phyloP scores from a whole-genome alignment of 2,113 vertebrate genomes.

The Phoxinus phoxinus region DNA sequence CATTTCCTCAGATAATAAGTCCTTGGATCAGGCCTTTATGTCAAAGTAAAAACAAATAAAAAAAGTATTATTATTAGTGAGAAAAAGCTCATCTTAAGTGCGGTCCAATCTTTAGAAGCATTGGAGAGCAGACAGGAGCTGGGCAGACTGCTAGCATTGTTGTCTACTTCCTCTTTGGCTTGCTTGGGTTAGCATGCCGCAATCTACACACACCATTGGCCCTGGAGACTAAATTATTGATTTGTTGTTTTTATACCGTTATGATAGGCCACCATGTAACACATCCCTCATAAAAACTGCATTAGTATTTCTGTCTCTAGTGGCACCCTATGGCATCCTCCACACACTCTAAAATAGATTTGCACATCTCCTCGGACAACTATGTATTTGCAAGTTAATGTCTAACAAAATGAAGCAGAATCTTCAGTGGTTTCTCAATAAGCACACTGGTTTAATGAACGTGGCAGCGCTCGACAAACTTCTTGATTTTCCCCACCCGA shows the following conservation, averaged over 20 bases:
- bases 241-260: slow-evolving; percentile 24
- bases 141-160: neutral
- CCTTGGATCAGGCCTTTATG: neutral
- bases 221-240: slow-evolving; percentile 27
- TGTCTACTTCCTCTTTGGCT: neutral
- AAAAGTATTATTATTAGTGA: neutral
- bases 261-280: slow-evolving; percentile 35
- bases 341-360: neutral
- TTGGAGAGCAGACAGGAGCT: neutral
- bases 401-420: neutral
- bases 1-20: neutral
- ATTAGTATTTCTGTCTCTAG: slow-evolving; percentile 9
- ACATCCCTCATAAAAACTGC: slow-evolving; percentile 33
- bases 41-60: too few species aligned
- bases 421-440: neutral
- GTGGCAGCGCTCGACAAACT: neutral
- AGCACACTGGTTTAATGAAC: neutral
- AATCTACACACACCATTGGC: slow-evolving; percentile 8
- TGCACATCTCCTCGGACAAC: neutral
- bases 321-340: slow-evolving; percentile 6
- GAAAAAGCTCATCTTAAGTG: neutral
- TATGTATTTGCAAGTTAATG: neutral
- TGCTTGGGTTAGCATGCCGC: neutral
- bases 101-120: neutral
- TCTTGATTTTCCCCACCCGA: neutral